phyloP scores from a whole-genome alignment of 2,113 vertebrate genomes.

The Podarcis cretensis region DNA sequence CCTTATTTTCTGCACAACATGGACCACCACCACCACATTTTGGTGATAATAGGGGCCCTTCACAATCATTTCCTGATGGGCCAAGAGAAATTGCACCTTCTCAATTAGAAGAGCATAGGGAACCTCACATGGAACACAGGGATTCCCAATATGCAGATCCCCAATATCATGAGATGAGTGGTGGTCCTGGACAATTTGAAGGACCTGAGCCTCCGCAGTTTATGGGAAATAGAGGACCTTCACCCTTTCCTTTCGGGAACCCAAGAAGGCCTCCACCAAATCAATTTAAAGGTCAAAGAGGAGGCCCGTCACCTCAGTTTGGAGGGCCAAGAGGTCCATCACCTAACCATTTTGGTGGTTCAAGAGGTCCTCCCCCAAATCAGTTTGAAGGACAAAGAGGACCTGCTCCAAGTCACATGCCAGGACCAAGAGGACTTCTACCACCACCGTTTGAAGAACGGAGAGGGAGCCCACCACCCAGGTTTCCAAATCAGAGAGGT shows the following conservation, averaged over 20 bases:
- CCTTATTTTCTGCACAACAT: constrained; percentile 84
- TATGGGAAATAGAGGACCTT: constrained; percentile 74
- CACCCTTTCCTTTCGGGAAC: constrained; percentile 71
- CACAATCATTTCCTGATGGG: constrained; percentile 80
- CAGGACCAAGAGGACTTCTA: constrained; percentile 70
- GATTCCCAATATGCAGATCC: constrained; percentile 73
- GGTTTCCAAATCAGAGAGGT: constrained; percentile 75
- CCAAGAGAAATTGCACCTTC: constrained; percentile 82
- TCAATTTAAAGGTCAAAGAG: constrained; percentile 76
- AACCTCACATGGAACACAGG: constrained; percentile 74
- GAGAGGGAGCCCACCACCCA: constrained; percentile 70
- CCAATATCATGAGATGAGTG: constrained; percentile 81
- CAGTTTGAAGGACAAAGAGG: constrained; percentile 75
- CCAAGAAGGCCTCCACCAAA: constrained; percentile 74
- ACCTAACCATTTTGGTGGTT: constrained; percentile 84
- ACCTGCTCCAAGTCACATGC: constrained; percentile 73
- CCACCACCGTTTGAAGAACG: constrained; percentile 82
- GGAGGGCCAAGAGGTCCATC: constrained; percentile 80
- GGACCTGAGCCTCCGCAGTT: constrained; percentile 76
- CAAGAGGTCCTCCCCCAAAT: constrained; percentile 74
- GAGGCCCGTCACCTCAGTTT: constrained; percentile 80
- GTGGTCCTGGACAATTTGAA: constrained; percentile 72
- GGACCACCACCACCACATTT: constrained; percentile 79
- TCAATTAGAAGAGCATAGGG: constrained; percentile 81
- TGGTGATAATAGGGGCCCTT: constrained; percentile 81